phyloP scores from a whole-genome alignment of 2,797 vertebrate species.

The Tragelaphus eurycerus region DNA sequence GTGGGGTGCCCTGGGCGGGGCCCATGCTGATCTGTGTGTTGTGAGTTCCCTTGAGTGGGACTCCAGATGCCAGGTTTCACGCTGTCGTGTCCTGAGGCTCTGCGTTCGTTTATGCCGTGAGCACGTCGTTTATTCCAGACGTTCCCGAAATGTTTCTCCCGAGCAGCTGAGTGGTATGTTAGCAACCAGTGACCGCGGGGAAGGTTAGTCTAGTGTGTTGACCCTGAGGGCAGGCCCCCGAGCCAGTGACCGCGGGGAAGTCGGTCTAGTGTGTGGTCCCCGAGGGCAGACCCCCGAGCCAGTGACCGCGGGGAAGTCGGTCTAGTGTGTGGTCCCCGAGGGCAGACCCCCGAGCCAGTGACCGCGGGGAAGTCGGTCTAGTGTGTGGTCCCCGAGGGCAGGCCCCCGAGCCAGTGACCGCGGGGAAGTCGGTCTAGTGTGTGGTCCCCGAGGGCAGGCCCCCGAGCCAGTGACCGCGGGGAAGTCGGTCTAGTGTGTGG shows the following conservation, averaged over 20 bases:
- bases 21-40: not conserved
- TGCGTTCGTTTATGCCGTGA: not conserved
- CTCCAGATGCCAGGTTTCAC: not conserved
- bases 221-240: no score
- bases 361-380: accelerated
- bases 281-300: no score
- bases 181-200: not conserved
- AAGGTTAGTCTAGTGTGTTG: no score
- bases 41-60: not conserved
- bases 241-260: no score
- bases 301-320: accelerated
- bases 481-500: no score
- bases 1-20: not conserved
- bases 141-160: not conserved
- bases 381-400: not conserved
- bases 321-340: no score
- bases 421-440: no score
- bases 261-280: no score
- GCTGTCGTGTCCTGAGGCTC: not conserved
- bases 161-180: not conserved
- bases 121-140: not conserved
- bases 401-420: not conserved
- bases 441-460: no score
- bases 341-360: not conserved
- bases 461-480: no score